Base-by-base conservation (phyloP, 2,888 invertebrate species). In the Stenichneumon culpator region DNA sequence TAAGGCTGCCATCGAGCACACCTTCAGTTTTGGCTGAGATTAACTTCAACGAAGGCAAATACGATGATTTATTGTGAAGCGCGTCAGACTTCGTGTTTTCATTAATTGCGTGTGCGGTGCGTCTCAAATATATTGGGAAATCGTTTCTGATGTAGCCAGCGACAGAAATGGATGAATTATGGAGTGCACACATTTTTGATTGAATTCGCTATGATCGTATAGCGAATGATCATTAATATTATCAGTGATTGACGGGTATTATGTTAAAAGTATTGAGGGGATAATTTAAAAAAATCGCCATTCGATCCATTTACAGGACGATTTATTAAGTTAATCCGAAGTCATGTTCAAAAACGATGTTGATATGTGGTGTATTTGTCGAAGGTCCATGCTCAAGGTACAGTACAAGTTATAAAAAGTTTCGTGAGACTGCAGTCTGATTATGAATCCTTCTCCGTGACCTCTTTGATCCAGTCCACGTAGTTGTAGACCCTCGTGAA, bases 401-500 rank as follows among this genome's bases (percentile, higher is more conserved):
- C 9, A 9, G 9, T 36, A 9, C 36, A 7, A 9, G 9, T n/a
- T 7, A 36, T 36, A 9, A 1, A 36, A 36, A 36, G 4, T 36
- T 36, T 36, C 9, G 36, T 7, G 36, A 36, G 36, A 36, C 36
- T 9, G 7, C 36, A 36, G 36, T 9, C 7, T 7, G 36, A 9
- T 36, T 36, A 36, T 36, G 1, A 63, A 72, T 32, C 7, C 16
- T 44, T 68, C 60, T 25, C 25, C 69, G 32, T 69, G 22, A 70
- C 57, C 50, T 67, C 6, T 16, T 22, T 73, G 6, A 88, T 80
- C 81, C 85, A 89, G 9, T 79, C 22, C 28, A 73, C 28, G 60
- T 84, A 84, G 9, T 75, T 32, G 16, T 79, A 82, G 7, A 87
- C 86, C 22, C 81, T 88, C 19, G 86, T 88, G 60, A 83, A 88